phyloP scores from a whole-genome alignment of 2,797 vertebrate genomes.

The Helostoma temminkii region DNA sequence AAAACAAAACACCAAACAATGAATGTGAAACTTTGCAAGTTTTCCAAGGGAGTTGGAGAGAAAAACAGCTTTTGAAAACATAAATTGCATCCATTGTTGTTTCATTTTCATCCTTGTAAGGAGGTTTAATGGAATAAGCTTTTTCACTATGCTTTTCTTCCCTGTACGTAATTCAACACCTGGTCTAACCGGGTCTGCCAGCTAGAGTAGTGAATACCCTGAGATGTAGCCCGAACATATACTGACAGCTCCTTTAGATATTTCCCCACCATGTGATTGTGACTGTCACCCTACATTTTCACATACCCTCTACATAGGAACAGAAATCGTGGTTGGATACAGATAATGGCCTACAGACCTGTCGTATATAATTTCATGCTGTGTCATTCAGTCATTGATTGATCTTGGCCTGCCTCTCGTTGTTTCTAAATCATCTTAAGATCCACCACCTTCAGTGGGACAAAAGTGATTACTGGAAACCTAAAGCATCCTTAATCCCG shows the following conservation, averaged over 20 bases:
- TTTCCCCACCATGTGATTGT: constrained; percentile 50
- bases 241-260: constrained; percentile 53
- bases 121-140: constrained; percentile 33
- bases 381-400: constrained; percentile 72
- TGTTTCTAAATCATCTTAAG: constrained; percentile 63
- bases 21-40: constrained; percentile 18
- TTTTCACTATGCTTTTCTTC: constrained; percentile 29
- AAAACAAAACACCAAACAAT: constrained; percentile 48
- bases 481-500: constrained; percentile 74
- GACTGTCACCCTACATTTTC: constrained; percentile 62
- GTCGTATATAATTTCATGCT: constrained; percentile 72
- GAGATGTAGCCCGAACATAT: constrained; percentile 41
- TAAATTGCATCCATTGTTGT: constrained; percentile 40
- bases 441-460: constrained; percentile 62
- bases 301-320: constrained; percentile 47
- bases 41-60: constrained; percentile 22
- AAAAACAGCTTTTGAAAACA: constrained; percentile 31
- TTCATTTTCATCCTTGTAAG: constrained; percentile 46
- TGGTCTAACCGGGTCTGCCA: constrained; percentile 24
- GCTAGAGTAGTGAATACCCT: constrained; percentile 28
- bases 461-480: constrained; percentile 75
- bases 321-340: constrained; percentile 54
- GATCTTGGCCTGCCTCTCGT: constrained; percentile 59
- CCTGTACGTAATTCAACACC: constrained; percentile 36
- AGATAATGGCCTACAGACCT: constrained; percentile 70